Conservation (phyloP, 2,113 vertebrate genomes). For the Protobothrops mucrosquamatus region DNA sequence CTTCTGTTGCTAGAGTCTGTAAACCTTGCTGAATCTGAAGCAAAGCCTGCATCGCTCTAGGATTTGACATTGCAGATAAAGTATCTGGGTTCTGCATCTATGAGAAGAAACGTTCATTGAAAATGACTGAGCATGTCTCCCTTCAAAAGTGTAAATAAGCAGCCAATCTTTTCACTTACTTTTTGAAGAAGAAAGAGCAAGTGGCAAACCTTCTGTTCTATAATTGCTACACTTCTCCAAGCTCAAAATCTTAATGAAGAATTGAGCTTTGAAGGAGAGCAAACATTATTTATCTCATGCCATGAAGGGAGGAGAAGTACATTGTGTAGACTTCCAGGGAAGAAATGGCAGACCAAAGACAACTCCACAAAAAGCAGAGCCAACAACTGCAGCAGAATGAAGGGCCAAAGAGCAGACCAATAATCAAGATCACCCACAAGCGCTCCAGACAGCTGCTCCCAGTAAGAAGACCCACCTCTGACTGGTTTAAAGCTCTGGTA, state of each 20-base stretch:
- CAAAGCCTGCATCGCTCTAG: slow-evolving; percentile 87
- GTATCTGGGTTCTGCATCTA: slow-evolving; percentile 91
- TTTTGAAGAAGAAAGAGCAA: background rate
- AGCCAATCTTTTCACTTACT: background rate
- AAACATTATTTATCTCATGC: background rate
- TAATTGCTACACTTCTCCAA: background rate
- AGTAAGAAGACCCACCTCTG: background rate
- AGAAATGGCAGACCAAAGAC: background rate
- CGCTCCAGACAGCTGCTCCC: background rate
- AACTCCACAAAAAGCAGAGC: background rate
- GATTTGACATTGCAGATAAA: slow-evolving; percentile 86
- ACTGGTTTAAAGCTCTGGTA: background rate
- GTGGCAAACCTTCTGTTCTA: background rate
- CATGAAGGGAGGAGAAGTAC: no score
- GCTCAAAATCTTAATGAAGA: background rate
- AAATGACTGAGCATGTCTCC: background rate
- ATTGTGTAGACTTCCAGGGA: background rate
- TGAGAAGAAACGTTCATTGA: slow-evolving; percentile 10
- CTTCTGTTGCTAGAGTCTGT: slow-evolving; percentile 85
- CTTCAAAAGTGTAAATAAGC: background rate
- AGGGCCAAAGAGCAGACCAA: background rate
- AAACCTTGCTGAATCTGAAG: slow-evolving; percentile 90
- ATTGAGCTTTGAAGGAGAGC: background rate
- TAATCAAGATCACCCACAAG: background rate
- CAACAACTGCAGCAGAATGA: background rate